These are phyloP conservation scores for Ceyx erithaca DNA, from an alignment of 2,797 vertebrate species.

Conservation along the genomic window DNA sequence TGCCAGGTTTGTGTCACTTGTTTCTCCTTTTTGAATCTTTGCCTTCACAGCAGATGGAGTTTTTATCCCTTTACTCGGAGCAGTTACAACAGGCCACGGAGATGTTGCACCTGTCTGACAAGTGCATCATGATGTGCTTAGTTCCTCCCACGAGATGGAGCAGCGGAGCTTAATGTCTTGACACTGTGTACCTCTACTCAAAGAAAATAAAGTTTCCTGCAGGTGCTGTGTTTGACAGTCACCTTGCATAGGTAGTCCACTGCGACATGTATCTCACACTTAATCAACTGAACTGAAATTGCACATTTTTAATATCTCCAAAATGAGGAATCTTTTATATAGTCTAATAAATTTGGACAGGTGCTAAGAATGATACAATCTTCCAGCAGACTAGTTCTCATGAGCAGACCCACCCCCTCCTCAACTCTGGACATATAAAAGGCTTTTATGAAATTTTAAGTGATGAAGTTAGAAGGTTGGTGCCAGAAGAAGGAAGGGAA, in stretches of 20 bases:
- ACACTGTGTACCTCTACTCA: not conserved
- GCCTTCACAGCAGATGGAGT: not conserved
- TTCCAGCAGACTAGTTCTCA: not conserved
- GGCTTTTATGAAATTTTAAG: not conserved
- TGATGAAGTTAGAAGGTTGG: not conserved
- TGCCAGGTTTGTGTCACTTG: rapidly evolving
- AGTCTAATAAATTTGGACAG: slow-evolving; percentile 17
- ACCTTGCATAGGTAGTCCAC: slow-evolving; percentile 38
- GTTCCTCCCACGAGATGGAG: slow-evolving; percentile 57
- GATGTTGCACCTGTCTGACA: not conserved
- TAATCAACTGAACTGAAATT: slow-evolving; percentile 32
- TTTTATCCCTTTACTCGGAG: not conserved
- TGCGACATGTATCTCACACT: slow-evolving; percentile 29
- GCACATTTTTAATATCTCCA: slow-evolving; percentile 14
- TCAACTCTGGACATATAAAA: not conserved
- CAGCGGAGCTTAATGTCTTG: not conserved
- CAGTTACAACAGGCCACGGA: not conserved
- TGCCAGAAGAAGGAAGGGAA: not conserved
- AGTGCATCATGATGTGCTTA: not conserved
- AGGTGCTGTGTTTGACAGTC: not conserved
- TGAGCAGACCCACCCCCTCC: not conserved
- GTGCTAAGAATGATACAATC: slow-evolving; percentile 20
- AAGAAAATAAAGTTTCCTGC: not conserved
- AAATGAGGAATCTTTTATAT: not conserved
- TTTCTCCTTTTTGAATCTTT: not conserved